Percentiles rank a stretch among this genome's conserved stretches.
Conservation (phyloP, 2,888 invertebrate species). For the Drosophila yooni region DNA sequence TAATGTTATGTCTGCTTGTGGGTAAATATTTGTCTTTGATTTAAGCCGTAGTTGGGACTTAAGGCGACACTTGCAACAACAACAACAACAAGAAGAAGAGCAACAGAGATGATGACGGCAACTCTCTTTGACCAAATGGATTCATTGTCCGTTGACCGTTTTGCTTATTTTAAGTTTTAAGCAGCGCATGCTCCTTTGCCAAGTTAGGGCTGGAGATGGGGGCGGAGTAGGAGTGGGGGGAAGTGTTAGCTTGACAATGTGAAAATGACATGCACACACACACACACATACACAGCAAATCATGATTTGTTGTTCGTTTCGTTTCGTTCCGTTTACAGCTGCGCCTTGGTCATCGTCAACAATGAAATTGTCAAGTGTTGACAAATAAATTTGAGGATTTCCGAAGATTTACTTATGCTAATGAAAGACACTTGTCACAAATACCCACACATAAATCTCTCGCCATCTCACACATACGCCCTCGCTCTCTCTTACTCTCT, state of each 20-base stretch:
- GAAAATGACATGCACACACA: constrained; percentile 55
- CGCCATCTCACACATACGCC: background rate
- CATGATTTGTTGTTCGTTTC: constrained; percentile 75
- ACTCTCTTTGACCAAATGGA: constrained; percentile 45
- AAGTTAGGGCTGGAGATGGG: background rate
- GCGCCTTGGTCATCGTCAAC: constrained; percentile 64
- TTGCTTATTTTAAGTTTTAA: constrained; percentile 13
- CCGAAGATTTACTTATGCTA: constrained; percentile 80
- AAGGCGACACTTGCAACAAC: constrained; percentile 40
- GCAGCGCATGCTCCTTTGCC: constrained; percentile 1
- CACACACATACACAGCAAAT: constrained; percentile 47
- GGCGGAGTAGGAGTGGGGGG: constrained; percentile 8
- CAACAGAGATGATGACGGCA: constrained; percentile 29
- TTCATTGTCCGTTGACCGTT: constrained; percentile 48
- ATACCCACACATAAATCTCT: constrained; percentile 59
- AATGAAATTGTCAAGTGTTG: constrained; percentile 83
- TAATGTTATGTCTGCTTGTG: constrained; percentile 51
- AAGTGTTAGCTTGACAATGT: constrained; percentile 32
- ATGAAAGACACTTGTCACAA: constrained; percentile 80
- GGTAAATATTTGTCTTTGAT: constrained; percentile 81
- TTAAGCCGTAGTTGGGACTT: constrained; percentile 68
- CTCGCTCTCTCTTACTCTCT: constrained; percentile 14
- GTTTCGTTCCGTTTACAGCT: constrained; percentile 54
- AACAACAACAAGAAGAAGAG: constrained; percentile 16
- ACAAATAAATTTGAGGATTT: constrained; percentile 83